Base-by-base conservation (phyloP, 37 sponge, comb jelly and placozoan species). In the Axinella damicornis region DNA sequence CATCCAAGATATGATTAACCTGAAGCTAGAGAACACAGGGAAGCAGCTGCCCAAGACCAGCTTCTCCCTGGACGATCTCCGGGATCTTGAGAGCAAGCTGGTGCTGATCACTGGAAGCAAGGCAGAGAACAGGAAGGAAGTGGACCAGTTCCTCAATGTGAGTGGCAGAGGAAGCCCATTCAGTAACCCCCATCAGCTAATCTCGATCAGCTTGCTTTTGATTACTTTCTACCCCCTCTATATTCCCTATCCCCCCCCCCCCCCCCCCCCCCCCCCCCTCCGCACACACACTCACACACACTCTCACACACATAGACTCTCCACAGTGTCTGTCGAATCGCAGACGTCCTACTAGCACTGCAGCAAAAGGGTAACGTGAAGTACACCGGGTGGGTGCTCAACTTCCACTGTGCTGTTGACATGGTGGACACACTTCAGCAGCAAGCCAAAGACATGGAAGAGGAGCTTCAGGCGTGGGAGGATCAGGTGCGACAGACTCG, bases 71-170 rank as follows among this genome's bases (percentile, higher is more conserved):
- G 87, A 91, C 64, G 92, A 91, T 1, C 79, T 91, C 0, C 30
- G 82, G 20, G 92, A 91, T 64, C 39, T 91, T 27, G 87, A 91
- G 77, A 91, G 92, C 32, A 86, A 91, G n/a, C 74, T 91, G 28
- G 87, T 86, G 1, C 66, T 91, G 21, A 91, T 91, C 53, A 87
- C 77, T 39, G 87, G 92, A 31, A 86, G 70, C 34, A 77, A 86
- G 19, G 65, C 83, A 22, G 86, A 86, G 28, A 58, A 82, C 73
- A 88, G 75, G 36, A 62, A 38, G 55, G 64, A 80, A 15, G 82
- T 81, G n/a, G 81, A 88, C 30, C 63, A 58, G 53, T 88, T 73
- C 35, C 40, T 88, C 24, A 73, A 88, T 52, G 88, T 88, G 36
- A 67, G 88, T 73, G 5, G 14, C 40, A n/a, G n/a, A n/a, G n/a